phyloP scores from a whole-genome alignment of 2,797 vertebrate genomes.

The Molossus molossus region DNA sequence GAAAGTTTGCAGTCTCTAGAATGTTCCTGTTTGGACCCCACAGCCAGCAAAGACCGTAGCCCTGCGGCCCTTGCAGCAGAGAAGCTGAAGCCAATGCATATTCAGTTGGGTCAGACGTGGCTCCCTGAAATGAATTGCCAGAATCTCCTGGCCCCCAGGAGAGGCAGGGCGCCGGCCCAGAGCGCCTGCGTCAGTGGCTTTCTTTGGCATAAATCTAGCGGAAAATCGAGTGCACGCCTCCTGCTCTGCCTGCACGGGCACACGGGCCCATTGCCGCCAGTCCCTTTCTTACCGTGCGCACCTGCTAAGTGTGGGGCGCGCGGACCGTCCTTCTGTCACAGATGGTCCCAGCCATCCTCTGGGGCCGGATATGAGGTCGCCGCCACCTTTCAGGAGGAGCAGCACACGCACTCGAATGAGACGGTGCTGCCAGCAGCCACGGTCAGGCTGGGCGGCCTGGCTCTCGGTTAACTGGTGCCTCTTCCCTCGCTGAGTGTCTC shows the following conservation, averaged over 20 bases:
- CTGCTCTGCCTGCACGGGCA: constrained; percentile 64
- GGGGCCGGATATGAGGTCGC: background rate
- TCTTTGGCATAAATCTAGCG: constrained; percentile 75
- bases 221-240: constrained; percentile 48
- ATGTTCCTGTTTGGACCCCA: constrained; percentile 79
- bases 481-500: background rate
- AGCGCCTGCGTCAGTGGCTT: constrained; percentile 56
- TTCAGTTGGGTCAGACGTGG: constrained; percentile 82
- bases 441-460: background rate
- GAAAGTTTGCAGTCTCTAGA: constrained; percentile 82
- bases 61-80: constrained; percentile 80
- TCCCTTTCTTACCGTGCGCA: background rate
- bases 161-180: constrained; percentile 61
- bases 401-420: background rate
- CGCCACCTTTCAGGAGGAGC: constrained; percentile 15
- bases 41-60: constrained; percentile 77
- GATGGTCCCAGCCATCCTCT: constrained; percentile 16
- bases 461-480: background rate
- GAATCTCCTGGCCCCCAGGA: constrained; percentile 80
- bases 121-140: constrained; percentile 82
- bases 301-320: background rate
- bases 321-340: constrained; percentile 16
- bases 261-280: background rate
- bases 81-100: constrained; percentile 82
- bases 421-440: background rate